phyloP scores from a whole-genome alignment of 37 sponge, comb jelly and placozoan genomes.

The Theonella swinhoei region DNA sequence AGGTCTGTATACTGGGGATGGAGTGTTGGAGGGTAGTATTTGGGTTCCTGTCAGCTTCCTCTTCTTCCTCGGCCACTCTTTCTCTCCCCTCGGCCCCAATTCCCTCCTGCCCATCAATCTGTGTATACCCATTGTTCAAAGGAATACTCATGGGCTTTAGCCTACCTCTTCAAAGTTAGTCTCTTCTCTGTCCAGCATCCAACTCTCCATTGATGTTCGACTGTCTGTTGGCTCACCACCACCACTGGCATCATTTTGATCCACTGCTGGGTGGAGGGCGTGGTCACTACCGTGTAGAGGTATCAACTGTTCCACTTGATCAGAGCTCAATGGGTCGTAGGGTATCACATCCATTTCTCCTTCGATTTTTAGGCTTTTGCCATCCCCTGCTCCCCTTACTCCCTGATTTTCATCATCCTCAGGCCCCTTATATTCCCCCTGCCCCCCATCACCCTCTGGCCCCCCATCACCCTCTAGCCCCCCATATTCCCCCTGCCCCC shows the following conservation, averaged over 20 bases:
- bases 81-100: neutral
- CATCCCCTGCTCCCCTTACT: too few relatives aligned
- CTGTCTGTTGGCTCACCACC: neutral
- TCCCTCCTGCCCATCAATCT: neutral
- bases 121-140: too few relatives aligned
- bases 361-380: too few relatives aligned
- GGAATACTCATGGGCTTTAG: too few relatives aligned
- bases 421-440: neutral
- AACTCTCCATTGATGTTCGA: neutral
- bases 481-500: neutral
- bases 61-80: neutral
- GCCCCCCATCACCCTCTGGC: neutral
- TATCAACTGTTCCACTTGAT: too few relatives aligned
- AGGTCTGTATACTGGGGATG: slow-evolving; percentile 41
- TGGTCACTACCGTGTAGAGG: too few relatives aligned
- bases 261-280: neutral
- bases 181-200: too few relatives aligned
- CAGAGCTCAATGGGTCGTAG: too few relatives aligned
- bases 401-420: neutral
- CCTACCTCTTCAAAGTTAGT: too few relatives aligned
- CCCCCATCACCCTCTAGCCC: neutral
- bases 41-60: slow-evolving; percentile 23
- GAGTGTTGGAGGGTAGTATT: slow-evolving; percentile 13
- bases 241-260: neutral
- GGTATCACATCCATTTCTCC: too few relatives aligned